These are phyloP conservation scores for Drosophila tani DNA, from an alignment of 1,140 invertebrate genomes.

Conservation along the genomic window DNA sequence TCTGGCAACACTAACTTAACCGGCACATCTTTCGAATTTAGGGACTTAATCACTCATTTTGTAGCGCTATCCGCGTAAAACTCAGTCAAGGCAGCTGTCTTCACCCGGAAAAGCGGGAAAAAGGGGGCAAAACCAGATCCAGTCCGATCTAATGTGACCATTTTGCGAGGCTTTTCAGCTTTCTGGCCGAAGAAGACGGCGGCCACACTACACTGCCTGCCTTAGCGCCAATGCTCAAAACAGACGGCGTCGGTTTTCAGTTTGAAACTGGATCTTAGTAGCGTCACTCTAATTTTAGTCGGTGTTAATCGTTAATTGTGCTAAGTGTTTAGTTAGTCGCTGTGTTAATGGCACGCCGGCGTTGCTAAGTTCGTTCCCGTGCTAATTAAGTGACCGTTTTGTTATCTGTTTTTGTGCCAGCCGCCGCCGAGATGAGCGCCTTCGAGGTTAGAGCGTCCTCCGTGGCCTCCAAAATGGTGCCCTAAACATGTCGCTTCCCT, in stretches of 20 bases:
- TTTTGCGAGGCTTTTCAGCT: no score
- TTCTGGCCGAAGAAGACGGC: not conserved
- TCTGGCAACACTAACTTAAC: not conserved
- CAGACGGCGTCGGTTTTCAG: slow-evolving; percentile 25
- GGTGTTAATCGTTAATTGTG: slow-evolving; percentile 43
- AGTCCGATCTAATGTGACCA: no score
- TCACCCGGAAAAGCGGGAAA: no score
- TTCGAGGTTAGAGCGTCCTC: slow-evolving; percentile 64
- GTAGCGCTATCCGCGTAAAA: no score
- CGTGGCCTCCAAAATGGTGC: slow-evolving; percentile 2
- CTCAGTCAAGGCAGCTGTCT: no score
- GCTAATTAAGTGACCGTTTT: slow-evolving; percentile 19
- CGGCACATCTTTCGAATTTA: no score
- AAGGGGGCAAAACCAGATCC: no score
- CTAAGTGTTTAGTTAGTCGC: slow-evolving; percentile 43
- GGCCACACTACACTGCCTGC: not conserved
- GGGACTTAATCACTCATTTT: no score
- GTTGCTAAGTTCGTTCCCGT: slow-evolving; percentile 21
- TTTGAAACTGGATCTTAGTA: slow-evolving; percentile 44
- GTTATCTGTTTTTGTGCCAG: slow-evolving; percentile 10
- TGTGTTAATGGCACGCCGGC: slow-evolving; percentile 31
- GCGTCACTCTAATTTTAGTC: slow-evolving; percentile 32
- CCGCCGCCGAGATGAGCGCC: slow-evolving; percentile 65
- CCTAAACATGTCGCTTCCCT: not conserved
- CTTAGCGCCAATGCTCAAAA: slow-evolving; percentile 34